phyloP scores from a whole-genome alignment of 2,888 invertebrate species.

The Cabera pusaria region DNA sequence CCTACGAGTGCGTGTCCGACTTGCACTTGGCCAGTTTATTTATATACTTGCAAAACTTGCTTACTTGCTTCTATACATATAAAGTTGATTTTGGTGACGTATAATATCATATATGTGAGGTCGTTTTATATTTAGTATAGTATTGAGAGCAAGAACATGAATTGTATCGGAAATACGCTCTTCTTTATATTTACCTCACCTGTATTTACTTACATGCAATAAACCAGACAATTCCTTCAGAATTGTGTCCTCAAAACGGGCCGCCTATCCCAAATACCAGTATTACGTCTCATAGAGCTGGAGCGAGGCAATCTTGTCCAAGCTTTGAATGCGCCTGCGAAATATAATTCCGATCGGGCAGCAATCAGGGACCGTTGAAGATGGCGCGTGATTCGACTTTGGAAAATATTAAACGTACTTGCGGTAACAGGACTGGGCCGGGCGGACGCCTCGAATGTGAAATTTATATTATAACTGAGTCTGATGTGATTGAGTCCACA shows the following conservation, averaged over 20 bases:
- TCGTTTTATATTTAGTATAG: too few species aligned
- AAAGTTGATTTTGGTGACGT: too few species aligned
- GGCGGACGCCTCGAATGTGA: slow-evolving; percentile 38
- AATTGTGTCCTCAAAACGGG: slow-evolving; percentile 10
- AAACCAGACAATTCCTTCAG: slow-evolving; percentile 8
- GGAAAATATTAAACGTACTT: slow-evolving; percentile 74
- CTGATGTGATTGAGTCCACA: slow-evolving; percentile 24
- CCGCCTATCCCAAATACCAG: slow-evolving; percentile 13
- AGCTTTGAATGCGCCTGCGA: slow-evolving; percentile 78
- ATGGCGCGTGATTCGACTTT: slow-evolving; percentile 78
- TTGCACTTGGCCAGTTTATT: too few species aligned
- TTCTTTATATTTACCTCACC: too few species aligned
- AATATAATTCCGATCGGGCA: slow-evolving; percentile 82
- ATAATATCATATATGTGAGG: too few species aligned
- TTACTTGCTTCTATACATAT: too few species aligned
- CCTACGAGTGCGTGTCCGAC: too few species aligned
- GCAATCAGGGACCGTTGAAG: slow-evolving; percentile 83
- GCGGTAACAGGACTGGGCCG: slow-evolving; percentile 37
- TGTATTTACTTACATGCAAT: neutral
- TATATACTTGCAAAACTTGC: too few species aligned
- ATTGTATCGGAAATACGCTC: too few species aligned
- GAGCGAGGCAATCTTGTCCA: slow-evolving; percentile 74
- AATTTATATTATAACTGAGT: too few species aligned
- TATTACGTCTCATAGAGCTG: slow-evolving; percentile 41
- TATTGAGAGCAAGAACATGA: too few species aligned